These are phyloP conservation scores for Harpegnathos saltator DNA, from an alignment of 1,140 invertebrate genomes.

Conservation along the genomic window DNA sequence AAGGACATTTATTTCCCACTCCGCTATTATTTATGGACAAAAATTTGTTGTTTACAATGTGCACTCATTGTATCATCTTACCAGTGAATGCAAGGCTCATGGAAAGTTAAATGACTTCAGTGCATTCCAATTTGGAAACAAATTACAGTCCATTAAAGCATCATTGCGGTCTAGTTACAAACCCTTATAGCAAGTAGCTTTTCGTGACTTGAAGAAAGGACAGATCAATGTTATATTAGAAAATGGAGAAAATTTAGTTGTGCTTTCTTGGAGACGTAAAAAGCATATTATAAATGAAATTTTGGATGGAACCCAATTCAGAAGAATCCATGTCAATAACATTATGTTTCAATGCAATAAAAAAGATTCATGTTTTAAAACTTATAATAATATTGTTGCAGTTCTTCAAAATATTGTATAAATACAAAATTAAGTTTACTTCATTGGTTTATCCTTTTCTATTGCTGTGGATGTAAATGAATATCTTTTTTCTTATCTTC, in stretches of 20 bases:
- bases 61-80: conserved; percentile 7
- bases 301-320: neutral
- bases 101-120: neutral
- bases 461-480: neutral
- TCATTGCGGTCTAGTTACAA: conserved; percentile 4
- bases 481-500: conserved; percentile 3
- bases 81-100: conserved; percentile 4
- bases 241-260: conserved; percentile 5
- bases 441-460: neutral
- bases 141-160: conserved; percentile 5
- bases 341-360: conserved; percentile 9
- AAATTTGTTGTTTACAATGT: conserved; percentile 17
- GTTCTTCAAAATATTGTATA: conserved; percentile 3
- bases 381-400: neutral
- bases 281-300: neutral
- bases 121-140: conserved; percentile 12
- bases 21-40: neutral
- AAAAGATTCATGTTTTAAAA: conserved; percentile 7
- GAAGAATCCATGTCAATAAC: conserved; percentile 3
- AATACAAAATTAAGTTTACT: neutral
- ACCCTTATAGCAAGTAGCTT: neutral
- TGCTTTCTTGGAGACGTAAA: conserved; percentile 10
- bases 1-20: conserved; percentile 16
- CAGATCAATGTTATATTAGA: neutral
- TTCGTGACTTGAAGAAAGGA: neutral